These are phyloP conservation scores for Disparrhopalites patrizii DNA, from an alignment of 2,888 invertebrate species.

Conservation along the genomic window DNA sequence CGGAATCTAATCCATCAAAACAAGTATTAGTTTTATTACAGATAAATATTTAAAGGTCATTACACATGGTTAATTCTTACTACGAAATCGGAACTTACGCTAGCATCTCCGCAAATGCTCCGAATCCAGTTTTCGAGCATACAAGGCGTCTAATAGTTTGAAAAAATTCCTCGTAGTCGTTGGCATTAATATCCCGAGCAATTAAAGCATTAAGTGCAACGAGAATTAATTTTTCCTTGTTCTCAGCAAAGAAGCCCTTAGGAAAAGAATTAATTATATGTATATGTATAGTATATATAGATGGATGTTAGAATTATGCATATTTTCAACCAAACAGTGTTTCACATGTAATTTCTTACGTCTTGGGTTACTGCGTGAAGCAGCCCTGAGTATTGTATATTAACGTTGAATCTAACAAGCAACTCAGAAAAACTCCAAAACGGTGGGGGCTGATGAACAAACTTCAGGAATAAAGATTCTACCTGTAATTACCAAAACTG, in stretches of 20 bases:
- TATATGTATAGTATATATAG: too few species aligned
- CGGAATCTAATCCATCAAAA: conserved; percentile 65
- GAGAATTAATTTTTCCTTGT: conserved; percentile 94
- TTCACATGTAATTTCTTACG: conserved; percentile 62
- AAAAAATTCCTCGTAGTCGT: conserved; percentile 88
- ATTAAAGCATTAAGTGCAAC: conserved; percentile 82
- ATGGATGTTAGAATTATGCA: too few species aligned
- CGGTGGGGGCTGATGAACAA: conserved; percentile 64
- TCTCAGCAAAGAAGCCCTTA: conserved; percentile 93
- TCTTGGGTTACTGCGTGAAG: conserved; percentile 94
- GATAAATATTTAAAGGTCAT: neutral
- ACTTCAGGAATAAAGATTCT: conserved; percentile 84
- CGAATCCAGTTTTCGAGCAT: conserved; percentile 97
- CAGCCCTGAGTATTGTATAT: conserved; percentile 95
- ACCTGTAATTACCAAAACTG: conserved; percentile 53
- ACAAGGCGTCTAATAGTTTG: conserved; percentile 88
- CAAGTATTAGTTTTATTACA: neutral
- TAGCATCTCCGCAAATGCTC: conserved; percentile 83
- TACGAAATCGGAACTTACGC: conserved; percentile 65
- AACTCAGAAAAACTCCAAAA: conserved; percentile 70
- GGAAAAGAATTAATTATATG: neutral
- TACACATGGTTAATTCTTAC: neutral
- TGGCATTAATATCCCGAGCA: conserved; percentile 60
- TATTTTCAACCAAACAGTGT: too few species aligned
- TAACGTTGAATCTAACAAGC: conserved; percentile 91